A percentile compares a stretch with the other conserved stretches of the same genome.
Conservation (phyloP, 2,113 vertebrate species). For the Nycticryphes semicollaris region DNA sequence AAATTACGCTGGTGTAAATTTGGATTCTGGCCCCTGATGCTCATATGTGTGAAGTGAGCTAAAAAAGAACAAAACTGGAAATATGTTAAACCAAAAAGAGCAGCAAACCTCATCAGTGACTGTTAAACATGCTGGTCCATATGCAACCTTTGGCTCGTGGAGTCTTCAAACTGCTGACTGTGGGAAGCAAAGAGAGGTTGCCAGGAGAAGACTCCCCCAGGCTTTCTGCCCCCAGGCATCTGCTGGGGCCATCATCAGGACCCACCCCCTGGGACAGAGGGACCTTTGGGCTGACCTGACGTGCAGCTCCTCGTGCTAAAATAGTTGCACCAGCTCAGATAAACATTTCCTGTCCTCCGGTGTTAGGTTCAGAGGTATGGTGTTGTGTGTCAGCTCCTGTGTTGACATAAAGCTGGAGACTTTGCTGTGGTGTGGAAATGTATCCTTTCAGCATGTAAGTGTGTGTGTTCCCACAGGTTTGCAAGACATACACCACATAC, state of each 20-base stretch:
- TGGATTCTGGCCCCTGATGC: slow-evolving; percentile 54
- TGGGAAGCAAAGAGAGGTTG: background rate
- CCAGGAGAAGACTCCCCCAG: background rate
- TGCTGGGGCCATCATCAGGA: background rate
- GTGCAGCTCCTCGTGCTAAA: background rate
- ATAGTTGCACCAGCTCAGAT: background rate
- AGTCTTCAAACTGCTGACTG: slow-evolving; percentile 4
- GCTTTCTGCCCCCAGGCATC: background rate
- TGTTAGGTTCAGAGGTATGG: slow-evolving; percentile 51
- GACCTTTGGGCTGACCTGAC: slow-evolving; percentile 8
- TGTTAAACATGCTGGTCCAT: slow-evolving; percentile 59
- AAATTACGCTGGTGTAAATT: slow-evolving; percentile 51
- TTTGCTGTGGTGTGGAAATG: slow-evolving; percentile 20
- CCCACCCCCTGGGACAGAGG: background rate
- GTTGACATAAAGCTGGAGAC: slow-evolving; percentile 15
- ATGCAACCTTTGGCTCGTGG: slow-evolving; percentile 63
- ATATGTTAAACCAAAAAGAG: slow-evolving; percentile 66
- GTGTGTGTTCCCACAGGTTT: background rate
- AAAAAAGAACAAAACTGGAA: slow-evolving; percentile 64
- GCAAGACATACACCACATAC: background rate
- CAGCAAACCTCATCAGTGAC: slow-evolving; percentile 40
- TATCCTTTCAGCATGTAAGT: background rate
- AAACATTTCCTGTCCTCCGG: slow-evolving; percentile 54
- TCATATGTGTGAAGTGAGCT: background rate
- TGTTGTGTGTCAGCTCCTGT: slow-evolving; percentile 47